Percentiles rank a stretch among this genome's conserved stretches.
phyloP scores from a whole-genome alignment of 2,113 vertebrate species.

The Corydoras sp. region DNA sequence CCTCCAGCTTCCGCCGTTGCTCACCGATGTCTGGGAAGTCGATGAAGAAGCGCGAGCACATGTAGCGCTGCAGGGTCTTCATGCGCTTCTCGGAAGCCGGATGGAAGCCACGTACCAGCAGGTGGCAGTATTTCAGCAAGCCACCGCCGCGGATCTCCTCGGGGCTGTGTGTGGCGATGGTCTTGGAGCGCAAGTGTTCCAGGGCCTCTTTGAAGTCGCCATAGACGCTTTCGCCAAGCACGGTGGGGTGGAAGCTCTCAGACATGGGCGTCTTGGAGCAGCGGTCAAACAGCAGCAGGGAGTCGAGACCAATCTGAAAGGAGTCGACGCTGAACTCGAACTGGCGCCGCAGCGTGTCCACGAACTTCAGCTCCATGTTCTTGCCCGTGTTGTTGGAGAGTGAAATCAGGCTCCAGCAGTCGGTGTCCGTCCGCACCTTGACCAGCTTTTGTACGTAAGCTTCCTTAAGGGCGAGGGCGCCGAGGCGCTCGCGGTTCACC shows the following conservation, averaged over 20 bases:
- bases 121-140: constrained; percentile 92
- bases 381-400: constrained; percentile 90
- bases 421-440: constrained; percentile 87
- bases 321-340: constrained; percentile 90
- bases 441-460: constrained; percentile 91
- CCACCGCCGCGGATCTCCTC: constrained; percentile 91
- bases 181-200: constrained; percentile 73
- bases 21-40: constrained; percentile 87
- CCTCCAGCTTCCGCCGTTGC: constrained; percentile 83
- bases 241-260: constrained; percentile 83
- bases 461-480: constrained; percentile 82
- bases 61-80: constrained; percentile 87
- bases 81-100: constrained; percentile 74
- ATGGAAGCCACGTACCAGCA: constrained; percentile 82
- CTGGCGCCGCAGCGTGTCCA: constrained; percentile 82
- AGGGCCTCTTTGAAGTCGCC: constrained; percentile 85
- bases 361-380: constrained; percentile 88
- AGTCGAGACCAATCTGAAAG: constrained; percentile 91
- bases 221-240: constrained; percentile 87
- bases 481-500: constrained; percentile 83
- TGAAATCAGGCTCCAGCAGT: constrained; percentile 93
- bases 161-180: constrained; percentile 82
- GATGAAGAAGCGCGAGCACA: constrained; percentile 96
- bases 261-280: constrained; percentile 84
- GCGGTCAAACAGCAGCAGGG: constrained; percentile 81